phyloP scores from a whole-genome alignment of 2,888 invertebrate species.

The Isoperla grammatica region DNA sequence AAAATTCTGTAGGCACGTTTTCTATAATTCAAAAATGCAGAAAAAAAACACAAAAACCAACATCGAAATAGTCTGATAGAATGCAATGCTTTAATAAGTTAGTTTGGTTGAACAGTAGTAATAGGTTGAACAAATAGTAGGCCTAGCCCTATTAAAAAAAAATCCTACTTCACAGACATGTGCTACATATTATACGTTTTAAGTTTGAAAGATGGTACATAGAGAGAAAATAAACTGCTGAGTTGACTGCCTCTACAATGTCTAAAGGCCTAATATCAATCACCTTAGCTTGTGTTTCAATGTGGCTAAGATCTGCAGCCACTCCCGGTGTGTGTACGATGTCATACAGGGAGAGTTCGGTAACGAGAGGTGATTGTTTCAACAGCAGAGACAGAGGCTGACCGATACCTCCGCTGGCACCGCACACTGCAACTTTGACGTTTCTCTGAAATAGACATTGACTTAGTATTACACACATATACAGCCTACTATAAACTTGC shows the following conservation, averaged over 20 bases:
- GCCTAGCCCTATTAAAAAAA: too few relatives aligned
- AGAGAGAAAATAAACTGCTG: background rate
- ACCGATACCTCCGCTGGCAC: constrained; percentile 96
- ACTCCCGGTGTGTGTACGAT: constrained; percentile 95
- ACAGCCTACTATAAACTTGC: background rate
- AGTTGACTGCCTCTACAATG: too few relatives aligned
- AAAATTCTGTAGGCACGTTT: too few relatives aligned
- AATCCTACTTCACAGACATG: too few relatives aligned
- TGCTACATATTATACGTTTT: too few relatives aligned
- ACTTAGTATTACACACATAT: too few relatives aligned
- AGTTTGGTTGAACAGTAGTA: background rate
- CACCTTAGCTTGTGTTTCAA: constrained; percentile 82
- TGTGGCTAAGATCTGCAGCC: constrained; percentile 95
- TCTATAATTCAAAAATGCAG: background rate
- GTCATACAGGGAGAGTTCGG: constrained; percentile 83
- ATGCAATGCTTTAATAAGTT: background rate
- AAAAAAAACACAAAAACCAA: background rate
- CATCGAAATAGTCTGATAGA: background rate
- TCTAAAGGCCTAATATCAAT: too few relatives aligned
- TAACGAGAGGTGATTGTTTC: constrained; percentile 83
- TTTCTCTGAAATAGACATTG: constrained; percentile 55
- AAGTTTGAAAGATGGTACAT: background rate
- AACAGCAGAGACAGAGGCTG: constrained; percentile 90
- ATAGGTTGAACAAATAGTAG: too few relatives aligned
- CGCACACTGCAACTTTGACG: constrained; percentile 92